Percentiles rank a stretch among this genome's conserved stretches.
Evolutionary conservation across 2,113 vertebrate genomes (phyloP).

Genomic region (Aegithalos caudatus): DNA sequence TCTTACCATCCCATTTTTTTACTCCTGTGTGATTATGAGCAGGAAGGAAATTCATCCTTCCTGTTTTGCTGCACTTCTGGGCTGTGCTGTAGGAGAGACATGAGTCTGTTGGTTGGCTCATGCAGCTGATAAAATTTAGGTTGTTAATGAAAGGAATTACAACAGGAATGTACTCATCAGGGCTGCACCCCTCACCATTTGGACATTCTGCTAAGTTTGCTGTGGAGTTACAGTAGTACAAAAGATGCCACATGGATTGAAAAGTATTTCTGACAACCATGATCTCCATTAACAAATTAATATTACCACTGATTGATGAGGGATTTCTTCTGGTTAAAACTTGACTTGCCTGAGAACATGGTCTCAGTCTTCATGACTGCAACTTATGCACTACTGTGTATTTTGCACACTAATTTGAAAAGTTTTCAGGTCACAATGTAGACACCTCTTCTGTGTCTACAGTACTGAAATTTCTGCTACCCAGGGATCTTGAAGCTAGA

Average conservation of each 20-base stretch:
- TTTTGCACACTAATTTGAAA: neutral
- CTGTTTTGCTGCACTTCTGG: neutral
- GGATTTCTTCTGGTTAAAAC: neutral
- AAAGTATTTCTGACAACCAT: neutral
- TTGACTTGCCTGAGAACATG: neutral
- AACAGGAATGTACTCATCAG: neutral
- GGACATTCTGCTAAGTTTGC: neutral
- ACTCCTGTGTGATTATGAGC: neutral
- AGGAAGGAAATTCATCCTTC: neutral
- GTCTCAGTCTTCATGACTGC: neutral
- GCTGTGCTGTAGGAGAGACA: neutral
- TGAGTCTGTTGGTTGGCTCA: neutral
- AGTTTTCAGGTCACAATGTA: neutral
- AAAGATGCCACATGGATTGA: neutral
- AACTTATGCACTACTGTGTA: neutral
- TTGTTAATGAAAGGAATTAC: neutral
- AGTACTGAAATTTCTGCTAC: neutral
- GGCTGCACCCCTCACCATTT: neutral
- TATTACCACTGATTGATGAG: neutral
- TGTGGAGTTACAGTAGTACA: neutral
- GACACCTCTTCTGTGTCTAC: neutral
- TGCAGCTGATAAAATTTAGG: neutral
- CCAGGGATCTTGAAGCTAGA: neutral
- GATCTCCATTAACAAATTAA: neutral
- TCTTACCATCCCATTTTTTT: neutral